Base-by-base conservation (phyloP, 2,888 invertebrate genomes). In the Nasonia oneida region DNA sequence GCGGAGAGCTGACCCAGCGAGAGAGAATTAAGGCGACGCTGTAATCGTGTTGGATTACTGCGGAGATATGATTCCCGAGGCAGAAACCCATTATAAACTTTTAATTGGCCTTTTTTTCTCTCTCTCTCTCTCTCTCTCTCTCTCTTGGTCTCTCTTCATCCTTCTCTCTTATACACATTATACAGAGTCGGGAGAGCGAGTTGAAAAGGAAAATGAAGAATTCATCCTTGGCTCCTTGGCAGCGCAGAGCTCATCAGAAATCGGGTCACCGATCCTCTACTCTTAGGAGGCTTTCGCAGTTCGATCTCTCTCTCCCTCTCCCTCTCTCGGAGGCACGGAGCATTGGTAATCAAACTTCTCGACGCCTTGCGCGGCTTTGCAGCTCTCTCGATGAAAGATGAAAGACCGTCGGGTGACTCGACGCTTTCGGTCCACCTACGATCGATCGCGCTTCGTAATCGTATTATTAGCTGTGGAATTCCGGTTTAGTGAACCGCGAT, bases 281-380 rank as follows among this genome's bases (percentile, higher is more conserved):
- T 64, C 64, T 57, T 57, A n/a, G 18, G 23, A n/a, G 84, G 86
- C 71, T 33, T 61, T 80, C 70, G 79, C 64, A 79, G 79, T 79
- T 74, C 50, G 83, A 79, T 79, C 64, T 18, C 80, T 79, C 75
- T 78, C 74, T 73, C 82, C 39, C 75, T n/a, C 64, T n/a, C 64
- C 1, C 29, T 29, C 23, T 57, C 8, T 33, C 67, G 67, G 70
- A 37, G 70, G 23, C 23, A 50, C 42, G 67, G 29, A 29, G 75
- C 77, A 87, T 81, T 86, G 81, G 85, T 89, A 89, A 89, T 88
- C 85, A 89, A 89, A 89, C 85, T 88, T 88, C 67, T 71, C 86
- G 88, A 89, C 88, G 88, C 88, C 88, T 89, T 37, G 82, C 61
- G 76, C 71, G 10, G 61, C 67, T 3, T 37, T 18, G 37, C 29